These are phyloP conservation scores for Tridacna gigas DNA, from an alignment of 2,888 invertebrate genomes.

Conservation along the genomic window DNA sequence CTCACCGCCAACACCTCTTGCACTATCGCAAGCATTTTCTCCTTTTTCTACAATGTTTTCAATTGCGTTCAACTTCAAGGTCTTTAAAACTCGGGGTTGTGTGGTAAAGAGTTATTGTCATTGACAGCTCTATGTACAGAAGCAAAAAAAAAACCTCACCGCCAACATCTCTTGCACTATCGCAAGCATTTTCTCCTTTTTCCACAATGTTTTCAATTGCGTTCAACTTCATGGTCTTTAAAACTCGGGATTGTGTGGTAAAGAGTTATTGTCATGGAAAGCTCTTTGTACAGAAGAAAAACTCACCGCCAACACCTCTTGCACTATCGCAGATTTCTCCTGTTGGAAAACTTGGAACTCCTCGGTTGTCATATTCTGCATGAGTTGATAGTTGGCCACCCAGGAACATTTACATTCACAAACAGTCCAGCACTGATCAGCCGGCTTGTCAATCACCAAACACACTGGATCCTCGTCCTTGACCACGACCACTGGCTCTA, in stretches of 20 bases:
- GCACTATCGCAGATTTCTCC: background rate
- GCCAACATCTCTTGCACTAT: background rate
- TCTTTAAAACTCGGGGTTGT: too few species aligned
- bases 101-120: too few species aligned
- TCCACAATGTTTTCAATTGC: too few species aligned
- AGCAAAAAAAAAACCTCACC: background rate
- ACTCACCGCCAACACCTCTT: constrained; percentile 1
- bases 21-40: background rate
- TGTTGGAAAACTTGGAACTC: constrained; percentile 2
- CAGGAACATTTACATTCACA: constrained; percentile 56
- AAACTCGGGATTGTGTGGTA: too few species aligned
- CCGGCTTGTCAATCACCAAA: constrained; percentile 40
- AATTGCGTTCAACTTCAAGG: too few species aligned
- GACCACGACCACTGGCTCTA: constrained; percentile 25
- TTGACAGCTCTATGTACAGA: too few species aligned
- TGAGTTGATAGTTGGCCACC: constrained; percentile 37
- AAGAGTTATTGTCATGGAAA: too few species aligned
- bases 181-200: too few species aligned
- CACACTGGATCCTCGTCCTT: constrained; percentile 33
- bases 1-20: constrained; percentile 5
- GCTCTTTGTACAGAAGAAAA: too few species aligned
- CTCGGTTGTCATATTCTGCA: constrained; percentile 35
- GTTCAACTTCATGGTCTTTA: too few species aligned
- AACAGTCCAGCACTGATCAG: constrained; percentile 49
- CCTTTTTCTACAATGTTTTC: too few species aligned